Percentiles rank a stretch among this genome's conserved stretches.
Conservation (phyloP, 2,797 vertebrate genomes). For the Erethizon dorsatum region DNA sequence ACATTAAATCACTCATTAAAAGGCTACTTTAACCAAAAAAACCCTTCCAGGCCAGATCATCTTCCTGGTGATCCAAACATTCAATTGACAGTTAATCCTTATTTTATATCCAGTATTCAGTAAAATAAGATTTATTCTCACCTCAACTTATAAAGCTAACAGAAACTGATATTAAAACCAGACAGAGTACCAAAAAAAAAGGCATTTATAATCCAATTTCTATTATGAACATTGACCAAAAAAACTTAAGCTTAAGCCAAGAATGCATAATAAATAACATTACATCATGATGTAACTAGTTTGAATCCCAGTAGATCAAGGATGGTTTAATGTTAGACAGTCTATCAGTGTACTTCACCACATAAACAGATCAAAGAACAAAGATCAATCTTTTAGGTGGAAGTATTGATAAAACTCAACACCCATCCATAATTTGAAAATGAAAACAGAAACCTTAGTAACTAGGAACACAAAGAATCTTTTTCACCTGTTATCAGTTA, state of each 20-base stretch:
- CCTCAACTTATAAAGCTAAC: neutral
- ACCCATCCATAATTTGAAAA: neutral
- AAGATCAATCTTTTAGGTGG: neutral
- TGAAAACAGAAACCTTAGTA: constrained; percentile 3
- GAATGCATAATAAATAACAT: neutral
- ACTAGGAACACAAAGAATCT: neutral
- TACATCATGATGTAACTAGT: neutral
- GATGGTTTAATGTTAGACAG: constrained; percentile 6
- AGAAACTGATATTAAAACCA: constrained; percentile 8
- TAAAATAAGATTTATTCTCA: neutral
- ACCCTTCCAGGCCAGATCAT: neutral
- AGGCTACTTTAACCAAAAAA: constrained; percentile 17
- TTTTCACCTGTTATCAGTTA: neutral
- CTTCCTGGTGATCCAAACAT: neutral
- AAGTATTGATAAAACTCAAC: constrained; percentile 26
- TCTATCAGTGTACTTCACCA: neutral
- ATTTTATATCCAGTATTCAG: constrained; percentile 32
- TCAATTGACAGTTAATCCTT: neutral
- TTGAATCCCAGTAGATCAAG: neutral
- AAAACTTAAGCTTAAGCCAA: constrained; percentile 24
- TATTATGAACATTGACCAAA: neutral
- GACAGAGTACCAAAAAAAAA: neutral
- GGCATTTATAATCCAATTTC: neutral
- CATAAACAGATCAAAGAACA: neutral
- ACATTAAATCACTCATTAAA: constrained; percentile 27